Base-by-base conservation (phyloP, 2,113 vertebrate genomes). In the Scytalopus superciliaris region DNA sequence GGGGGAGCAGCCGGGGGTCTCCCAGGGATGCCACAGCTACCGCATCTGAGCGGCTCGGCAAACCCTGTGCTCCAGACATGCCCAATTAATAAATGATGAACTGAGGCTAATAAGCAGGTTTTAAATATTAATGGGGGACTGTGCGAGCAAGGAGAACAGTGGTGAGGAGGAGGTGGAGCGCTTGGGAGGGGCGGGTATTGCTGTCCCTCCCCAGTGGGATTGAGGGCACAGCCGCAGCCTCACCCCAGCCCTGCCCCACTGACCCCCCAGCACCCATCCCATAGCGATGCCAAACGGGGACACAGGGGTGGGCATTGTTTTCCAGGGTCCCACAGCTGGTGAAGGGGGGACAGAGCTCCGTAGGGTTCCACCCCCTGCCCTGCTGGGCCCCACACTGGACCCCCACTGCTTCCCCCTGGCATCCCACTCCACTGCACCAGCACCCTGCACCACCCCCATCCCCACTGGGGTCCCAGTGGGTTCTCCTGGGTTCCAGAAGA, bases 41-140 rank as follows among this genome's bases (percentile, higher is more conserved):
- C 11, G 2, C 56, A 66, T 79, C 53, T 13, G 4, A 55, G 80
- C 23, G 1, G n/a, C 39, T 31, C 11, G 28, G 80, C 79, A 63
- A 94, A 88, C 84, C 84, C 25, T 10, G 52, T 3, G 6, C 90
- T 60, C 12, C 59, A 86, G 96, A 91, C 66, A 0, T 6, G 67
- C 9, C 62, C 19, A 8, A 55, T 93, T 49, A 96, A 96, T 95
- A 95, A 94, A 84, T 94, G 97, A 97, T 96, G 94, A 96, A 23
- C 23, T 3, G 89, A 83, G 93, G 78, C 88, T 95, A 92, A 89
- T 91, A 68, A 91, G 93, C 24, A 4, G 44, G 64, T 30, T 92
- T 96, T 79, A 96, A 97, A 94, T 97, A 93, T 94, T 95, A 62
- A 96, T 89, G 53, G 56, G 53, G 56, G 9, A 11, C 22, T 64